phyloP scores from a whole-genome alignment of 2,797 vertebrate species.

The Micrastur ruficollis region DNA sequence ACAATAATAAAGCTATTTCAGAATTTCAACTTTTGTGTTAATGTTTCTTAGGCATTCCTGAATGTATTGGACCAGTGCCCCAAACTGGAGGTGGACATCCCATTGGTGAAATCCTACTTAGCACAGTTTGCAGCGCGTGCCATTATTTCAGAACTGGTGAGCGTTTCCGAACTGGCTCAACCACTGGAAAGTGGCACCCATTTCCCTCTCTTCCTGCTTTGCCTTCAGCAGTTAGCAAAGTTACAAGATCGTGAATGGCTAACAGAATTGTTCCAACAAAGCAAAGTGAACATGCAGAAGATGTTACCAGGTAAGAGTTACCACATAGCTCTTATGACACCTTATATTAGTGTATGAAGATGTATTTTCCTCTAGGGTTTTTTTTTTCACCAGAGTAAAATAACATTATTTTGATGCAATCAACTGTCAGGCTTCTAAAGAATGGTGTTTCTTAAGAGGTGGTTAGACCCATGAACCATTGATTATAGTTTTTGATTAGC shows the following conservation, averaged over 20 bases:
- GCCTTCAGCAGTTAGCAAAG: constrained; percentile 95
- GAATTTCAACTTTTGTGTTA: not conserved
- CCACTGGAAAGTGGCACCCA: constrained; percentile 97
- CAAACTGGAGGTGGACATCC: constrained; percentile 93
- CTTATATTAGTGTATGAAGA: not conserved
- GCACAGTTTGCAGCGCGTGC: constrained; percentile 96
- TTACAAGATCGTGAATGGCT: constrained; percentile 96
- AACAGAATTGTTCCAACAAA: constrained; percentile 94
- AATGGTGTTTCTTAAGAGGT: not conserved
- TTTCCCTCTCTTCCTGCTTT: constrained; percentile 97
- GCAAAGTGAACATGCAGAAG: constrained; percentile 99
- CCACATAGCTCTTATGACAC: accelerated
- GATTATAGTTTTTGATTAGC: accelerated
- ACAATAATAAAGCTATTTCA: not conserved
- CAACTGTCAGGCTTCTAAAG: accelerated
- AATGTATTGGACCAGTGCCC: constrained; percentile 95
- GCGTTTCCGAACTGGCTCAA: constrained; percentile 93
- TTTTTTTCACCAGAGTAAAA: not conserved
- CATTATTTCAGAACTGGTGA: constrained; percentile 93
- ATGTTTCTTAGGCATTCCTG: constrained; percentile 84
- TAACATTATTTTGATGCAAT: accelerated
- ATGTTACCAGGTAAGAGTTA: constrained; percentile 92
- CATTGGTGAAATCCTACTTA: constrained; percentile 97
- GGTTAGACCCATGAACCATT: accelerated
- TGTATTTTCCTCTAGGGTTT: not conserved